Evolutionary conservation across 2,113 vertebrate genomes (phyloP).

Genomic region (Thermophis baileyi): DNA sequence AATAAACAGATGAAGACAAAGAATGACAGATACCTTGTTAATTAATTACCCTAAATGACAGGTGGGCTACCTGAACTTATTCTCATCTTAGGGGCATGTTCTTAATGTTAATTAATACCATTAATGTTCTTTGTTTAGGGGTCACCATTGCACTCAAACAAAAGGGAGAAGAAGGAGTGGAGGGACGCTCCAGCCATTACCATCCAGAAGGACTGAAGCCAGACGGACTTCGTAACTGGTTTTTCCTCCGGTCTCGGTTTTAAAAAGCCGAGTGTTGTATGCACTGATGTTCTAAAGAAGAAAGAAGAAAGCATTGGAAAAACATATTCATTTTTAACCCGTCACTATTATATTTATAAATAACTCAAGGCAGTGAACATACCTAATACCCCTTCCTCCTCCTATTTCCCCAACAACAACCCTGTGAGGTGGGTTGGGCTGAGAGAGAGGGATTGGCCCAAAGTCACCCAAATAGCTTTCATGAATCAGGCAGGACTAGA

Average conservation of each 20-base stretch:
- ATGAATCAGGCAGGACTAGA: too few relatives aligned
- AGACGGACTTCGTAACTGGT: conserved; percentile 82
- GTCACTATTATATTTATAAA: background rate
- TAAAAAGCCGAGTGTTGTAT: conserved; percentile 91
- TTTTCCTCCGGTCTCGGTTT: conserved; percentile 68
- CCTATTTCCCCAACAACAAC: background rate
- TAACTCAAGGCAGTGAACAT: background rate
- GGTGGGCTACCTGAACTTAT: background rate
- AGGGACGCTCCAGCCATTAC: conserved; percentile 57
- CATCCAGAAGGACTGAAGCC: conserved; percentile 80
- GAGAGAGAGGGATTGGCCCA: background rate
- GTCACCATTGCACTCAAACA: background rate
- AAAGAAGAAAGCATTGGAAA: background rate
- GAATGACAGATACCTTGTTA: background rate
- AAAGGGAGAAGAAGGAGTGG: background rate
- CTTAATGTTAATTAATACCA: background rate
- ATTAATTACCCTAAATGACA: background rate
- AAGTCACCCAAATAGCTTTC: background rate
- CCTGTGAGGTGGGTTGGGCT: background rate
- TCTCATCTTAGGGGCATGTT: background rate
- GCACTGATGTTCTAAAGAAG: conserved; percentile 81
- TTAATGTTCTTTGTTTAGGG: background rate
- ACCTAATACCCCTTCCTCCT: background rate
- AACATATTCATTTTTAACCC: background rate
- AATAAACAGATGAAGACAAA: background rate